A percentile compares a stretch with the other conserved stretches of the same genome.
Conservation (phyloP, 2,113 vertebrate genomes). For the Salvelinus namaycush region DNA sequence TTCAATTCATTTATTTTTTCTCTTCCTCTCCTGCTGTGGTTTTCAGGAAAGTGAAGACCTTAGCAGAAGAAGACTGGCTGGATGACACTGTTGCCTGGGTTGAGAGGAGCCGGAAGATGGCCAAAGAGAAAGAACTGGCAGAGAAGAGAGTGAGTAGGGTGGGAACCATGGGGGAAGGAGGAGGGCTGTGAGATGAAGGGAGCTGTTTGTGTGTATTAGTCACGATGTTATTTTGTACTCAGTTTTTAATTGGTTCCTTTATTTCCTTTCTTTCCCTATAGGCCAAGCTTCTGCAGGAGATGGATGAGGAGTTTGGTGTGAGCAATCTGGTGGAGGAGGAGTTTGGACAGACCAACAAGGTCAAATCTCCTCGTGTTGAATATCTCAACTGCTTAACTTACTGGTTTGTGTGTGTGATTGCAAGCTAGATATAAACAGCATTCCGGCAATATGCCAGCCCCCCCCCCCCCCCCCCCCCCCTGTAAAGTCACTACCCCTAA, state of each 20-base stretch:
- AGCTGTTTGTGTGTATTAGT: background rate
- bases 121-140: slow-evolving; percentile 88
- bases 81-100: slow-evolving; percentile 89
- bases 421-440: background rate
- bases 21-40: too few species aligned
- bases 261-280: slow-evolving; percentile 5
- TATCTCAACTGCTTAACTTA: background rate
- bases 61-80: slow-evolving; percentile 90
- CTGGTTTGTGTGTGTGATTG: background rate
- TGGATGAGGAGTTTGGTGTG: slow-evolving; percentile 93
- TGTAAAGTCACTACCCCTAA: background rate
- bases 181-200: background rate
- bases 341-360: slow-evolving; percentile 79
- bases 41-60: slow-evolving; percentile 82
- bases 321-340: slow-evolving; percentile 90
- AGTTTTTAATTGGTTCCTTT: background rate
- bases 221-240: background rate
- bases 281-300: slow-evolving; percentile 89
- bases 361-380: slow-evolving; percentile 22
- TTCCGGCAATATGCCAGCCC: too few species aligned
- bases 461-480: too few species aligned
- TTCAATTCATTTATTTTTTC: too few species aligned
- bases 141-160: slow-evolving; percentile 81
- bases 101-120: slow-evolving; percentile 81
- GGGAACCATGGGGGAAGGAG: background rate